Base-by-base conservation (phyloP, 2,888 invertebrate species). In the Anorthoa munda region DNA sequence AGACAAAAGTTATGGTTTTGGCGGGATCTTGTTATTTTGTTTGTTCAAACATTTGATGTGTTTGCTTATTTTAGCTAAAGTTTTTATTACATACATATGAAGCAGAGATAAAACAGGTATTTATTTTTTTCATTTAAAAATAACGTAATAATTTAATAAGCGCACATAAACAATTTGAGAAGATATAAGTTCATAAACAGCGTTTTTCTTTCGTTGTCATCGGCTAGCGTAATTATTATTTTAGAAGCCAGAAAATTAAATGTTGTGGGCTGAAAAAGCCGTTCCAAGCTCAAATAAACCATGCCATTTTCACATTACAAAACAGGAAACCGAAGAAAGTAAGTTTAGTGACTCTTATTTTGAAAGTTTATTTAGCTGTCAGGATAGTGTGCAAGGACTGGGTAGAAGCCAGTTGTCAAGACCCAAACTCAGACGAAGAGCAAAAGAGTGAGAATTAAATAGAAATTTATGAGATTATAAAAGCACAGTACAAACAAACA, bases 1-100 rank as follows among this genome's bases (percentile, higher is more conserved):
- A 46, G 17, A 60, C 18, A 7, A n/a, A 59, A 55, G 4, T 78
- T 23, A 71, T 56, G 17, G 26, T 31, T 78, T 69, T 21, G 15
- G 17, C 1, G 23, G 31, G 12, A 4, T 59, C n/a, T 48, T 45
- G 2, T 59, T 26, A 11, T 11, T 23, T 23, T 46, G 39, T 39
- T 59, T 45, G 15, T 46, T 63, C 13, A 12, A n/a, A 1, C 9
- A 45, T 45, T 61, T 26, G 2, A 60, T 17, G 11, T 58, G 18
- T 45, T 59, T 17, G 21, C n/a, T 61, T 26, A 18, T n/a, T 21
- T 39, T 21, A 48, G 13, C n/a, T 21, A 0, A 18, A 4, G 21
- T 31, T 51, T 51, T 23, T 17, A 4, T 67, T n/a, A 68, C 18
- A 23, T 13, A n/a, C 15, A 1, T 0, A 50, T 15, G 2, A 48